phyloP scores from a whole-genome alignment of 2,113 vertebrate species.

The Chionis minor region DNA sequence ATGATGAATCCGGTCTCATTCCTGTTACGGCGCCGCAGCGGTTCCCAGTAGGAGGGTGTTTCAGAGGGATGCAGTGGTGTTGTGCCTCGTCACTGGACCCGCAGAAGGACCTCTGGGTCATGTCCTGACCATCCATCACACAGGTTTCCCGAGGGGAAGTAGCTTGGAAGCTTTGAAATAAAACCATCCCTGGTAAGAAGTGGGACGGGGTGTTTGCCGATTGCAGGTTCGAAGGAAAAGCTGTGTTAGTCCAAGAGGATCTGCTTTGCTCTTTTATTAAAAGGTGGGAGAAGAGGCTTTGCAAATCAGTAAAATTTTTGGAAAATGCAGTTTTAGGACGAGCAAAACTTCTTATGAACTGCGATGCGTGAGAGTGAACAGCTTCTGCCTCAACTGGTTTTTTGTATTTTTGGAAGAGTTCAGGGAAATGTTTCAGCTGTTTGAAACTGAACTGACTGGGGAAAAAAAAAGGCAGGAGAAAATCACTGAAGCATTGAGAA shows the following conservation, averaged over 20 bases:
- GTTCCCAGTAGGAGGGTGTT: not conserved
- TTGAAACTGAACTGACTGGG: not conserved
- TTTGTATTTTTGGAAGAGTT: not conserved
- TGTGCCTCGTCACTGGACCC: not conserved
- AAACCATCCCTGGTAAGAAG: not conserved
- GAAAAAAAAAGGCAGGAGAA: not conserved
- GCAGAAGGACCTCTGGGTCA: not conserved
- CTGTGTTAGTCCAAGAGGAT: not conserved
- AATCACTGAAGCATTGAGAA: not conserved
- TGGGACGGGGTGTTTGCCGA: not conserved
- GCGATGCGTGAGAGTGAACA: accelerated
- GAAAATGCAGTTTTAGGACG: not conserved
- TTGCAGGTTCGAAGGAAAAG: not conserved
- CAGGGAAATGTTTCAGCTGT: not conserved
- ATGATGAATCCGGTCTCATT: accelerated
- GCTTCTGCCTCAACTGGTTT: not conserved
- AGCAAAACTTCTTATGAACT: not conserved
- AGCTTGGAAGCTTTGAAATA: not conserved
- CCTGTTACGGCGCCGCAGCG: accelerated
- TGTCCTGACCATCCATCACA: not conserved
- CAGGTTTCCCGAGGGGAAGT: not conserved
- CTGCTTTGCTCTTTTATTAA: not conserved
- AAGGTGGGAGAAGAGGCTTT: not conserved
- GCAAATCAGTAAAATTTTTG: not conserved
- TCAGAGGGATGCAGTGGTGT: not conserved